These are phyloP conservation scores for Brassicogethes aeneus DNA, from an alignment of 2,888 invertebrate genomes.

Conservation along the genomic window DNA sequence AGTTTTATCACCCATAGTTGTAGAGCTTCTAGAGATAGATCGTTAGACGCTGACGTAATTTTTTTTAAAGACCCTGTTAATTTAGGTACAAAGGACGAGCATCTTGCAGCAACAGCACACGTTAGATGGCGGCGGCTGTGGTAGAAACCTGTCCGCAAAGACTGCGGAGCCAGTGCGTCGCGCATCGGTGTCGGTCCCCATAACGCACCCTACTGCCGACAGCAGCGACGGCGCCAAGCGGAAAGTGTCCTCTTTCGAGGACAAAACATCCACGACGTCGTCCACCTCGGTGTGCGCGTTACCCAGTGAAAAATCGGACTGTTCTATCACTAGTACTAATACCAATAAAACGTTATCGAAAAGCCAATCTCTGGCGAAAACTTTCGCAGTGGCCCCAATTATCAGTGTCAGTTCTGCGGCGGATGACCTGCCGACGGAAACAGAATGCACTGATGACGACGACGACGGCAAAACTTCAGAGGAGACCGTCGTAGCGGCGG, in stretches of 20 bases:
- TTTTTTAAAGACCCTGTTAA: too few species aligned
- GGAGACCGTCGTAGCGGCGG: conserved; percentile 17
- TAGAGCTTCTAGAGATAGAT: too few species aligned
- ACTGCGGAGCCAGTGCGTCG: conserved; percentile 34
- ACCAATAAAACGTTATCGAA: conserved; percentile 34
- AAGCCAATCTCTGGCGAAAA: conserved; percentile 38
- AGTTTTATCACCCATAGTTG: too few species aligned
- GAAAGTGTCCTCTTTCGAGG: conserved; percentile 44
- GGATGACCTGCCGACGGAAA: conserved; percentile 43
- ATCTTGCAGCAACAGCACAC: conserved; percentile 59
- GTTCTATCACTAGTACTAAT: conserved; percentile 12
- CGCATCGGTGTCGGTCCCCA: conserved; percentile 39
- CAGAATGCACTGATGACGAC: conserved; percentile 10
- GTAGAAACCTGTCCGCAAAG: conserved; percentile 35
- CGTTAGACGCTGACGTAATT: too few species aligned
- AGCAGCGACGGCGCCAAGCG: conserved; percentile 24
- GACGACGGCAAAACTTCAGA: conserved; percentile 11
- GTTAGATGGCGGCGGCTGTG: conserved; percentile 50
- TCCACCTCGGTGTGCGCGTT: conserved; percentile 23
- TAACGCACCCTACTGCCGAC: conserved; percentile 37
- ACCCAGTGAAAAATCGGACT: conserved; percentile 35
- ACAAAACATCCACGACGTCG: conserved; percentile 30
- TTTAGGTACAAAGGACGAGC: conserved; percentile 52
- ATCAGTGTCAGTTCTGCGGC: conserved; percentile 68
- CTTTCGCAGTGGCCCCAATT: conserved; percentile 46